Evolutionary conservation across 2,888 invertebrate genomes (phyloP), one percentile per base, ranked within the genome.

Genomic region (Keiferia lycopersicella): DNA sequence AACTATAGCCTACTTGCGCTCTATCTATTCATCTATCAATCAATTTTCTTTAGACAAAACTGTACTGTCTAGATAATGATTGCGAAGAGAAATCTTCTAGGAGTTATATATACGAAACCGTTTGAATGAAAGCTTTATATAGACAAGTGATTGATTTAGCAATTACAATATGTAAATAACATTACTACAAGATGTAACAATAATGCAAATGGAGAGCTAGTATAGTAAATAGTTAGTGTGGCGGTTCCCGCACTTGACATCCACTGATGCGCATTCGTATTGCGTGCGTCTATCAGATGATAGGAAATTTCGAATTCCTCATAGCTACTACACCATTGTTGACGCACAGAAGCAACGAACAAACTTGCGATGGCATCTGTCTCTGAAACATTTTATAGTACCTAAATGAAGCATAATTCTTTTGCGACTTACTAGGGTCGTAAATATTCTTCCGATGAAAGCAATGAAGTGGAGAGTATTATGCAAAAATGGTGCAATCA

Each of bases 401-500:
- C n/a, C n/a, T n/a, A n/a, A n/a, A n/a, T n/a, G n/a, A n/a, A n/a
- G n/a, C n/a, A n/a, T n/a, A n/a, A n/a, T n/a, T n/a, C n/a, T n/a
- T n/a, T n/a, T n/a, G n/a, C n/a, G n/a, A n/a, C 59, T 20, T 26
- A 20, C 45, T 41, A 34, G 34, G 1, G 26, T 10, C 4, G n/a
- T 20, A 50, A 34, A 18, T 10, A 22, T 11, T 61, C 45, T 61
- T 38, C 61, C 50, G 61, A 50, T 30, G 34, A 20, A 62, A 63
- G 20, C 18, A 26, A 51, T 26, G 64, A 64, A 62, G 62, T 61
- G 18, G 56, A n/a, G 41, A 41, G 45, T 38, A 20, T 71, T 70
- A 68, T 67, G 65, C 62, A 66, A 66, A 64, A 60, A 62, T 65
- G 61, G 62, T 60, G 61, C 64, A 64, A 65, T 62, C 51, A 64